Percentiles rank a stretch among this genome's conserved stretches.
Evolutionary conservation across 2,797 vertebrate genomes (phyloP).

Genomic region (Sebastes cheni): DNA sequence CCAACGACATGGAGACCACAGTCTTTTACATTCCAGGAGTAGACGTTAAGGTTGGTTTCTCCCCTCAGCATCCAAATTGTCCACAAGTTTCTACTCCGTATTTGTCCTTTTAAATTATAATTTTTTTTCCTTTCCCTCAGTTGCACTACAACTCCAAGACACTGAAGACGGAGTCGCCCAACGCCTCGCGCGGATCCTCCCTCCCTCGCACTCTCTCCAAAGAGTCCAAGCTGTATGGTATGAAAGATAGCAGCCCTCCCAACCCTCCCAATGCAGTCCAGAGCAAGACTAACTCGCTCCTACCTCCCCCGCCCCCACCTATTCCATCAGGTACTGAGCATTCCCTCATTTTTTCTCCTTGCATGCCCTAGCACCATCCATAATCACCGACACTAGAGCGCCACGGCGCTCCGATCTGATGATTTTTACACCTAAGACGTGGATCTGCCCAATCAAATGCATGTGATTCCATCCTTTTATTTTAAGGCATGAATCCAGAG

Average conservation of each 20-base stretch:
- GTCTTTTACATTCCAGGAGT: constrained; percentile 99
- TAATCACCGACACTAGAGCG: constrained; percentile 20
- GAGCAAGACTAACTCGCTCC: constrained; percentile 95
- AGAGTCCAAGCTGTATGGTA: constrained; percentile 99
- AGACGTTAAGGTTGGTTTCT: constrained; percentile 91
- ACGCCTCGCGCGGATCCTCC: constrained; percentile 94
- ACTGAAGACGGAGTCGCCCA: constrained; percentile 95
- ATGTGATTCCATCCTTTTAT: constrained; percentile 21
- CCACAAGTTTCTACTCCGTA: neutral
- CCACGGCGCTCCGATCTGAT: neutral
- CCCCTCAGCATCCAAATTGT: neutral
- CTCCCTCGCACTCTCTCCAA: constrained; percentile 97
- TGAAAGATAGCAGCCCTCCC: constrained; percentile 91
- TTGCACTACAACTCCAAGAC: constrained; percentile 99
- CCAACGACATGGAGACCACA: constrained; percentile 94
- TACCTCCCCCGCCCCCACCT: constrained; percentile 96
- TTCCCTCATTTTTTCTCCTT: constrained; percentile 54
- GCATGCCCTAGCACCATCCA: constrained; percentile 60
- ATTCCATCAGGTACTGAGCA: constrained; percentile 92
- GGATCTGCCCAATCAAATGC: constrained; percentile 35
- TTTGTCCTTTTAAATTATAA: neutral
- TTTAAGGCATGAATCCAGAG: constrained; percentile 25
- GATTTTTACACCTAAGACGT: constrained; percentile 1
- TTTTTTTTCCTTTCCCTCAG: constrained; percentile 68
- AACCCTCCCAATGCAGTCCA: constrained; percentile 86